Base-by-base conservation (phyloP, 2,888 invertebrate genomes). In the Volucella inanis region DNA sequence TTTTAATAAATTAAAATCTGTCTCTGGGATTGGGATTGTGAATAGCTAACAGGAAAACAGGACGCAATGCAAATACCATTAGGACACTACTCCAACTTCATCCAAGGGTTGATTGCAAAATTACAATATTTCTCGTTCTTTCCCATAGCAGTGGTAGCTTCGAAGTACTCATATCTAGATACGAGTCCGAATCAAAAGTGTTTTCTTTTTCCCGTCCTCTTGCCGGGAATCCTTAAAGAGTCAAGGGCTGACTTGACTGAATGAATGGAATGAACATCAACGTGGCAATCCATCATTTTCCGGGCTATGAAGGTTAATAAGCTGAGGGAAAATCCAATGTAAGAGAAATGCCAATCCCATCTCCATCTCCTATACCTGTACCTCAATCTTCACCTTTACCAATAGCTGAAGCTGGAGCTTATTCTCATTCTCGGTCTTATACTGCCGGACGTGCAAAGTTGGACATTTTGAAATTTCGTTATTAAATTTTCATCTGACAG, bases 1-100 rank as follows among this genome's bases (percentile, higher is more conserved):
- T 87, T 88, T 88, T 88, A 88, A 88, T 88, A 87, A 87, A 88
- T 87, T 88, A 88, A 88, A 87, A 87, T 87, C 87, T 88, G 88
- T 88, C 88, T 87, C 87, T 79, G 45, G 68, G 43, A 70, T 77
- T 79, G 45, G 68, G 43, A 70, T 77, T 70, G 65, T 49, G 74
- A 75, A 77, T 78, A 49, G 74, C 22, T 72, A 59, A 50, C 52
- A 41, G 9, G 9, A 52, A 71, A 22, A n/a, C 11, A 45, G 47
- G 75, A 86, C 76, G 80, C 87, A 79, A 83, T 83, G 87, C 80
- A 88, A 88, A 88, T 87, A 88, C 87, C 88, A 87, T 87, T 87
- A 88, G 87, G 84, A 84, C 76, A 65, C 59, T 57, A 57, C 43
- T 65, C 6, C 45, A 47, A 8, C 39, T 8, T 62, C 22, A 22